These are phyloP conservation scores for Sitta carolinensis DNA, from an alignment of 2,797 vertebrate genomes.

Conservation along the genomic window DNA sequence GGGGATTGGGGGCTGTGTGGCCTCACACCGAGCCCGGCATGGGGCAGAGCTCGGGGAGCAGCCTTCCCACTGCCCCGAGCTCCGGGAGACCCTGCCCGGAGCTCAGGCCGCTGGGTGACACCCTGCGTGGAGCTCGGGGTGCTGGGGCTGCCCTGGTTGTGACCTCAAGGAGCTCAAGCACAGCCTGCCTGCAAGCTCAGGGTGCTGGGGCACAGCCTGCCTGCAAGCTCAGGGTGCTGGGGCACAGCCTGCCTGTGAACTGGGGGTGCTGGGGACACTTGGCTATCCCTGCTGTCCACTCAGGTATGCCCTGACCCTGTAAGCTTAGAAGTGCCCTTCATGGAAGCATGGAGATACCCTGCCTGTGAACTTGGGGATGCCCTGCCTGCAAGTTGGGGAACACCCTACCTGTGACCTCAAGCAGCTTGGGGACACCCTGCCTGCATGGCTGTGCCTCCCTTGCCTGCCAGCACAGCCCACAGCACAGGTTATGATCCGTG, in stretches of 20 bases:
- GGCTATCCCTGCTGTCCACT: neutral
- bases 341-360: neutral
- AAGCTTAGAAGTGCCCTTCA: neutral
- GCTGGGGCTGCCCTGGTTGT: neutral
- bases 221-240: too few relatives aligned
- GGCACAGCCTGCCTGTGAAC: neutral
- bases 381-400: neutral
- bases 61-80: neutral
- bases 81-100: neutral
- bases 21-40: rapidly evolving
- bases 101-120: neutral
- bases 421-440: neutral
- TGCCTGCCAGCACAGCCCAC: neutral
- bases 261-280: neutral
- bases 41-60: neutral
- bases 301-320: neutral
- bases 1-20: rapidly evolving
- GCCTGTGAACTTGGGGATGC: neutral
- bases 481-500: rapidly evolving
- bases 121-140: neutral
- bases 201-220: neutral
- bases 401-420: neutral
- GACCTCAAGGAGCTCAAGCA: neutral
- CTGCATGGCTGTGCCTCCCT: rapidly evolving
- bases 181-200: neutral